Evolutionary conservation across 64 coral and sea anemone genomes (phyloP).

Genomic region (Acropora yongei): DNA sequence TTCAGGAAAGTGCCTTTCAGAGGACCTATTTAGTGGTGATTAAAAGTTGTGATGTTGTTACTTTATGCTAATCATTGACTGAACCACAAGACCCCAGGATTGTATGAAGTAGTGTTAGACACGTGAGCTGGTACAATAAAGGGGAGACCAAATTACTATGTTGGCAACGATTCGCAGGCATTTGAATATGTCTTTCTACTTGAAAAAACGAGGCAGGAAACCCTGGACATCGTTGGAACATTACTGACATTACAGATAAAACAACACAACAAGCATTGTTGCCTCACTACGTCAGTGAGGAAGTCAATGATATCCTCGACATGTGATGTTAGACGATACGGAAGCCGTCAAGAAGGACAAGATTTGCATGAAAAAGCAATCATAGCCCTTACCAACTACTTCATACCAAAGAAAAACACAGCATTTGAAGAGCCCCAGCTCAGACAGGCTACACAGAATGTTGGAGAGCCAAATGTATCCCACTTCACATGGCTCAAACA

Average conservation of each 20-base stretch:
- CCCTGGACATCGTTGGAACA: constrained; percentile 30
- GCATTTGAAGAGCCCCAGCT: constrained; percentile 54
- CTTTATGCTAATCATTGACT: too few species aligned
- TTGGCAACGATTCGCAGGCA: too few species aligned
- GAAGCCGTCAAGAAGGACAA: constrained; percentile 7
- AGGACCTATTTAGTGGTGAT: too few species aligned
- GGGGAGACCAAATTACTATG: too few species aligned
- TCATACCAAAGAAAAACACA: constrained; percentile 53
- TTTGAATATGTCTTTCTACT: neutral
- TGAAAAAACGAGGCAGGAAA: constrained; percentile 12
- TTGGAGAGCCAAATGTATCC: neutral
- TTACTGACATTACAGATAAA: neutral
- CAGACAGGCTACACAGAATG: neutral
- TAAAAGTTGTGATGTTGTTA: neutral
- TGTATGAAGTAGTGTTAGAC: too few species aligned
- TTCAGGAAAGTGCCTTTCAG: too few species aligned
- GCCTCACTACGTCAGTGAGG: neutral
- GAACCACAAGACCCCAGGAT: too few species aligned
- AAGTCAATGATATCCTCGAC: neutral
- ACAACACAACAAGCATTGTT: constrained; percentile 21
- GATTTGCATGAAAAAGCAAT: constrained; percentile 49
- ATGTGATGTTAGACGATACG: neutral
- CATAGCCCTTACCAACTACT: constrained; percentile 46
- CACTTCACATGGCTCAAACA: neutral
- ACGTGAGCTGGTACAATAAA: too few species aligned